These are phyloP conservation scores for Megalonaias nervosa DNA, from an alignment of 1,140 invertebrate species.

Conservation along the genomic window DNA sequence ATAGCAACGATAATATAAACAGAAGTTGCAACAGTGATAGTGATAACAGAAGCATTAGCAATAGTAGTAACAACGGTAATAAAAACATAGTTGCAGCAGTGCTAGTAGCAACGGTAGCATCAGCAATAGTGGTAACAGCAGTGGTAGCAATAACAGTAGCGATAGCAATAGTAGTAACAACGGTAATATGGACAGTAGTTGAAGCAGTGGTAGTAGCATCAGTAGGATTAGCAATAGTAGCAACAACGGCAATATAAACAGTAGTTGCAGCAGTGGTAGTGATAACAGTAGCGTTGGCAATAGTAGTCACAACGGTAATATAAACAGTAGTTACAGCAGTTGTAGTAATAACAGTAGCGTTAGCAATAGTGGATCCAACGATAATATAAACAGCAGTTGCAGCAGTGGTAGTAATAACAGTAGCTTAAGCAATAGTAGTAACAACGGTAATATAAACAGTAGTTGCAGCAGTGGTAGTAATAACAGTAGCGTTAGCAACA, in stretches of 20 bases:
- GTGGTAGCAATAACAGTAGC: conserved; percentile 1
- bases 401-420: too few species aligned
- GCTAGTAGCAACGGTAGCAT: background rate
- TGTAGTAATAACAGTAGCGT: conserved; percentile 1
- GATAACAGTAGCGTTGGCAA: conserved; percentile 1
- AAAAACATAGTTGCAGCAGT: background rate
- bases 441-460: too few species aligned
- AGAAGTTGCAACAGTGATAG: background rate
- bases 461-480: too few species aligned
- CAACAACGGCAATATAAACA: too few species aligned
- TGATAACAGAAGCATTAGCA: background rate
- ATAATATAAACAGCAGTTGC: too few species aligned
- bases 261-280: background rate
- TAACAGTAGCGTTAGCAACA: too few species aligned
- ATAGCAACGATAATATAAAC: background rate
- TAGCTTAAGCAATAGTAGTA: too few species aligned
- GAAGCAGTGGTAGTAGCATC: background rate
- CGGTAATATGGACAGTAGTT: background rate
- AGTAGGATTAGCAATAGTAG: conserved; percentile 1
- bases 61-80: conserved; percentile 2
- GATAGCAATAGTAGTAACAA: background rate
- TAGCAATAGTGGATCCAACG: too few species aligned
- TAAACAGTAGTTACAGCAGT: background rate
- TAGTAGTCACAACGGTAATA: conserved; percentile 1
- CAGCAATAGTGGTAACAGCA: conserved; percentile 1